phyloP scores from a whole-genome alignment of 2,888 invertebrate species.

The Baronia brevicornis region DNA sequence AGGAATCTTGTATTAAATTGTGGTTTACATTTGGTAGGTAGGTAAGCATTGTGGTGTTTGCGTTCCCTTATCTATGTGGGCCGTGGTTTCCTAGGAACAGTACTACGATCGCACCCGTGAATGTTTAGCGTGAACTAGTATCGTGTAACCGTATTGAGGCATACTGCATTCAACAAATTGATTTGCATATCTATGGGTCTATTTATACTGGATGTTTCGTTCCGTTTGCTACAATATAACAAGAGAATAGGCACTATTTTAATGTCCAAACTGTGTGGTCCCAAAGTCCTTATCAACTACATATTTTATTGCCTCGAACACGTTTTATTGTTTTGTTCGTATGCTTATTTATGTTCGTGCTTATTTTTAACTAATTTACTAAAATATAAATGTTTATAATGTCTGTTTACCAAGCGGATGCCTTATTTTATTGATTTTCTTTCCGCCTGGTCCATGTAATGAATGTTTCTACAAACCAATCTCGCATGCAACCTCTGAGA shows the following conservation, averaged over 20 bases:
- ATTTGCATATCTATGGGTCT: too few relatives aligned
- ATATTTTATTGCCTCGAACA: too few relatives aligned
- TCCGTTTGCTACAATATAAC: too few relatives aligned
- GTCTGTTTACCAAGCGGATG: conserved; percentile 4
- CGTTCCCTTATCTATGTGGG: conserved; percentile 61
- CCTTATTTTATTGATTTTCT: conserved; percentile 10
- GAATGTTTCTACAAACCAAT: background rate
- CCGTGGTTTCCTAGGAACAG: conserved; percentile 61
- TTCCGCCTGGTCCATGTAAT: conserved; percentile 6
- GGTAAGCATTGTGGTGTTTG: conserved; percentile 32
- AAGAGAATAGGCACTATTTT: too few relatives aligned
- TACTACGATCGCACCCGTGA: conserved; percentile 41
- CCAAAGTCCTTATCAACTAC: too few relatives aligned
- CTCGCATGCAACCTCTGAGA: conserved; percentile 10
- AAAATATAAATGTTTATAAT: conserved; percentile 2
- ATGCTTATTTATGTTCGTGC: too few relatives aligned
- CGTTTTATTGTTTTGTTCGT: too few relatives aligned
- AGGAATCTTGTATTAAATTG: conserved; percentile 1
- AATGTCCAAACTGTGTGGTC: too few relatives aligned
- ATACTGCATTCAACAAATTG: conserved; percentile 13
- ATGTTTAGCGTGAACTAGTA: conserved; percentile 20
- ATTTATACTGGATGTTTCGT: too few relatives aligned
- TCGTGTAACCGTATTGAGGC: conserved; percentile 16
- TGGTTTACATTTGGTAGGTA: conserved; percentile 8
- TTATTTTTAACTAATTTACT: conserved; percentile 1